Base-by-base conservation (phyloP, 2,888 invertebrate species). In the Tetragonula carbonaria region DNA sequence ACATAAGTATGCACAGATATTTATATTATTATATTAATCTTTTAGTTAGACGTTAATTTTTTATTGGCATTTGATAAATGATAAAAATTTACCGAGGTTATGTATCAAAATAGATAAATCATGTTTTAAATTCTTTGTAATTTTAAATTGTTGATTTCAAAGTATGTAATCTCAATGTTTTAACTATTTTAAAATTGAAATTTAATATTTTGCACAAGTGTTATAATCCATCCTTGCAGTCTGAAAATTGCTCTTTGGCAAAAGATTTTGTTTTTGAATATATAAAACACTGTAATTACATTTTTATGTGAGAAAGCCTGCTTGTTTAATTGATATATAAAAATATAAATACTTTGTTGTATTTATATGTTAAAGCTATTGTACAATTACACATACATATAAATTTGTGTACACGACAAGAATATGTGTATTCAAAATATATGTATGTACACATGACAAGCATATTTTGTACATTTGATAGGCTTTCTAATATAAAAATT, bases 401-500 rank as follows among this genome's bases (percentile, higher is more conserved):
- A 85, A 65, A 73, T 76, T 72, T 63, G 77, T 62, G 57, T 76
- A 81, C 72, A 66, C 68, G 55, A 13, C 57, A 67, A 65, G 38
- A 28, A 66, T 78, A 78, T 59, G 67, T 59, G 80, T 78, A 71
- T 81, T 57, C 74, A 33, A 51, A 74, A 78, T 80, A 72, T 23
- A 65, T 76, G 70, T 82, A 59, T 78, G 66, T 77, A 73, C 78
- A 79, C 76, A 75, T 66, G 79, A 82, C 78, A 81, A 74, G 67
- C 84, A 85, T 80, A 87, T 76, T 88, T 86, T 86, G 86, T 90
- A 88, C 80, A 88, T 87, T 88, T 84, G 76, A 80, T 82, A 80
- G 90, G 86, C 90, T 90, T 90, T 90, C 90, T 89, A 77, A 88
- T 89, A 84, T 89, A 89, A 90, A 89, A 89, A 89, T 85, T 82